Evolutionary conservation across 2,113 vertebrate species (phyloP).

Genomic region (Sarotherodon lohbergeri): DNA sequence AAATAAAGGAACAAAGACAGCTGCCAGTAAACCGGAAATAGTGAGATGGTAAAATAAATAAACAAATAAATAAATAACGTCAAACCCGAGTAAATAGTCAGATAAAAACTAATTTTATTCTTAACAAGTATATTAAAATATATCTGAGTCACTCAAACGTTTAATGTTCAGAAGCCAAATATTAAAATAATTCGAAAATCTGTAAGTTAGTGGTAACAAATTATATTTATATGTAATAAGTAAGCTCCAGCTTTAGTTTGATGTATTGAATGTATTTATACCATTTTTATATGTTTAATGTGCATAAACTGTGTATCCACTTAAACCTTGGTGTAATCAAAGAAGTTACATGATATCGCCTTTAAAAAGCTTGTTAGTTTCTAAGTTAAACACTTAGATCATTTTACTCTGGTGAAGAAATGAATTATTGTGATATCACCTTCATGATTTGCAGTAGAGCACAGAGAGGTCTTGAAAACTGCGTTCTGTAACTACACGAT

Average conservation of each 20-base stretch:
- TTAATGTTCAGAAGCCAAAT: background rate
- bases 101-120: background rate
- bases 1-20: background rate
- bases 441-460: background rate
- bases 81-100: background rate
- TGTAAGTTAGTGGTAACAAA: background rate
- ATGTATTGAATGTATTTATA: background rate
- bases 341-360: background rate
- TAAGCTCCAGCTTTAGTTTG: background rate
- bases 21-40: background rate
- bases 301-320: background rate
- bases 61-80: background rate
- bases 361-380: background rate
- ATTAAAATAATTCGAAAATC: background rate
- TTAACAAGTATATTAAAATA: background rate
- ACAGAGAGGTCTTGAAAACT: background rate
- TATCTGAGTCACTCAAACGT: background rate
- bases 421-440: background rate
- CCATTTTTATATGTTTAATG: background rate
- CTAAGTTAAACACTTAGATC: no score
- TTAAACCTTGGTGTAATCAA: background rate
- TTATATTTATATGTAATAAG: background rate
- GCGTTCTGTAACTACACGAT: background rate
- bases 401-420: background rate
- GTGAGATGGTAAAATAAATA: background rate